A percentile compares a stretch with the other conserved stretches of the same genome.
Conservation (phyloP, 2,888 invertebrate genomes). For the Mesopsocus fuscifrons region DNA sequence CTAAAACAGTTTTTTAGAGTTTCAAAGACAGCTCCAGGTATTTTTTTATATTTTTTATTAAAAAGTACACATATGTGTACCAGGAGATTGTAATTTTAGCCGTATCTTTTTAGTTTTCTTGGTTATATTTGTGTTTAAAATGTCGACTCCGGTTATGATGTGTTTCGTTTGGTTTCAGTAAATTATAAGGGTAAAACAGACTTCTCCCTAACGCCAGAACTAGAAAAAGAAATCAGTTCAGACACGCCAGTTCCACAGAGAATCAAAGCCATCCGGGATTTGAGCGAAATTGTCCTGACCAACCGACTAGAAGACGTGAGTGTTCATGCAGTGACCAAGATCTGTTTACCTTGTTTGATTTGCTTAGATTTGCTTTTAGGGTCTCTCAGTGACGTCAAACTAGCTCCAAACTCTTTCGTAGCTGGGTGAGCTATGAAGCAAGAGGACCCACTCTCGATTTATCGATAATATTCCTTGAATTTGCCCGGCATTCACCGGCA, state of each 20-base stretch:
- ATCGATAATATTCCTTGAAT: too few relatives aligned
- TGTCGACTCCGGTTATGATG: neutral
- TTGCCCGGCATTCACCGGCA: too few relatives aligned
- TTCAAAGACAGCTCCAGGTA: constrained; percentile 27
- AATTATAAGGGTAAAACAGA: constrained; percentile 43
- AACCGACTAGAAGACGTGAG: constrained; percentile 62
- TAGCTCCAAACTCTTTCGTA: too few relatives aligned
- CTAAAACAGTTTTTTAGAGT: constrained; percentile 54
- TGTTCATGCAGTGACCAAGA: too few relatives aligned
- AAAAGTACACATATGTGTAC: constrained; percentile 1
- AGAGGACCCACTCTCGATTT: too few relatives aligned
- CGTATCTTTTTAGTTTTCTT: too few relatives aligned
- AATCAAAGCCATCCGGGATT: constrained; percentile 54
- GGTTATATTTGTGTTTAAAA: too few relatives aligned
- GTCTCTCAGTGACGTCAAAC: too few relatives aligned
- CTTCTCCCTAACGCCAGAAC: constrained; percentile 51
- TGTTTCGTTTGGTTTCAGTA: constrained; percentile 27
- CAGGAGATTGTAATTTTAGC: neutral
- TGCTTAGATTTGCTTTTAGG: too few relatives aligned
- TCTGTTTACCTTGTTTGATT: too few relatives aligned
- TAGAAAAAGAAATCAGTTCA: constrained; percentile 56
- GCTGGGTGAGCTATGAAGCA: too few relatives aligned
- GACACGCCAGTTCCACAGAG: constrained; percentile 56
- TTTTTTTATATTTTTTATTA: neutral
- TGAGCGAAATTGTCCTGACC: constrained; percentile 47